Base-by-base conservation (phyloP, 2,888 invertebrate species). In the Hirtodrosophila cameraria region DNA sequence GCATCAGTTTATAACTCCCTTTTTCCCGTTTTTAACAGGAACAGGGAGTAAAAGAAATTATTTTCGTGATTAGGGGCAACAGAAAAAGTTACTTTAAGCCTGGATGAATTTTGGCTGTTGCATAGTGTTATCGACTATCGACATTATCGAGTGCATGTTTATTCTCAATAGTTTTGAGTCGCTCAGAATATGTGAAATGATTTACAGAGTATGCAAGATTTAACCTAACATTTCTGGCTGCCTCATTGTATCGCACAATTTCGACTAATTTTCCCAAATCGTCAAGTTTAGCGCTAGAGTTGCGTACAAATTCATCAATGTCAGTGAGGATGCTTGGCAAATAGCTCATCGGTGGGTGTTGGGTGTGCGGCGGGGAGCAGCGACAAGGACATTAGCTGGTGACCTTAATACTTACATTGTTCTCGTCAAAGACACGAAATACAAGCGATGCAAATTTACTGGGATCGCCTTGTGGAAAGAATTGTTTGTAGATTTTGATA, bases 401-500 rank as follows among this genome's bases (percentile, higher is more conserved):
- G 57, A 48, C 55, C 12, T 46, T 41, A 42, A 75, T 88, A 94
- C 96, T 96, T 92, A 99, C 99, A 92, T 97, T 97, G 91, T 99
- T 99, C 93, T 98, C 97, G 91, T 99, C 99, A 92, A 99, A 99
- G 66, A 99, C 99, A 90, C 98, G 95, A 93, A 99, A 99, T 69
- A 99, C 99, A 88, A 99, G 94, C 62, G 97, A 96, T 58, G 99
- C 99, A 91, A 99, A 99, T 93, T 99, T 99, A 90, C 97, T 97
- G 36, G 99, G 99, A 92, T 99, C 99, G 83, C 99, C 99, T 94
- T 99, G 97, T 57, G 99, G 99, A 92, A 99, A 99, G 93, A 99
- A 99, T 92, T 99, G 99, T 92, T 98, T 98, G 93, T 99, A 99
- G 92, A 99, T 99, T 93, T 97, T 98, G 91, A 99, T 98, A 93